These are phyloP conservation scores for Acanthosepion pharaonis DNA, from an alignment of 2,888 invertebrate genomes.

Conservation along the genomic window DNA sequence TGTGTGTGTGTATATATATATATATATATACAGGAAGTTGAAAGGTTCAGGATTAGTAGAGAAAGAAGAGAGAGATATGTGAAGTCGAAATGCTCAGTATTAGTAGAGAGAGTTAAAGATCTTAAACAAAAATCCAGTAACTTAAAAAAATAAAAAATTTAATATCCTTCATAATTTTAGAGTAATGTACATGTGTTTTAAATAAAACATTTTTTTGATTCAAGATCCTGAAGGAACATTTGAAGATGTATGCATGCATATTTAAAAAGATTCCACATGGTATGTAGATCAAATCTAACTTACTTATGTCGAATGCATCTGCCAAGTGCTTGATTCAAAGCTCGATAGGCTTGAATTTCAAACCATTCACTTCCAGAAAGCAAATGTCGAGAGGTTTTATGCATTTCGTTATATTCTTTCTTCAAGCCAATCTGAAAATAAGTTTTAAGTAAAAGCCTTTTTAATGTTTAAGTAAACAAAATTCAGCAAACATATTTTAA, in stretches of 20 bases:
- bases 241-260: background rate
- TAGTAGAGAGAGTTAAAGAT: too few relatives aligned
- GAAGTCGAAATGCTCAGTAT: too few relatives aligned
- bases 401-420: slow-evolving; percentile 81
- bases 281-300: slow-evolving; percentile 41
- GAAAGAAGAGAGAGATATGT: too few relatives aligned
- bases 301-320: slow-evolving; percentile 84
- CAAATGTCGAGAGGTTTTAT: slow-evolving; percentile 74
- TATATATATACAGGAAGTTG: too few relatives aligned
- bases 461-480: background rate
- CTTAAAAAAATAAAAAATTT: too few relatives aligned
- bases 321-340: slow-evolving; percentile 87
- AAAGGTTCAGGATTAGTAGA: too few relatives aligned
- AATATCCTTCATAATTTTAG: too few relatives aligned
- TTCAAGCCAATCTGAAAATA: slow-evolving; percentile 79
- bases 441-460: background rate
- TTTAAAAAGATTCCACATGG: background rate
- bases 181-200: too few relatives aligned
- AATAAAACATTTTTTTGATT: too few relatives aligned
- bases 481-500: background rate
- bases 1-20: too few relatives aligned
- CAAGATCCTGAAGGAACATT: too few relatives aligned
- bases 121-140: too few relatives aligned
- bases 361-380: slow-evolving; percentile 81
- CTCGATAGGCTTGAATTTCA: slow-evolving; percentile 83